phyloP scores from a whole-genome alignment of 2,888 invertebrate genomes.

The Lissocephala sabroskyi region DNA sequence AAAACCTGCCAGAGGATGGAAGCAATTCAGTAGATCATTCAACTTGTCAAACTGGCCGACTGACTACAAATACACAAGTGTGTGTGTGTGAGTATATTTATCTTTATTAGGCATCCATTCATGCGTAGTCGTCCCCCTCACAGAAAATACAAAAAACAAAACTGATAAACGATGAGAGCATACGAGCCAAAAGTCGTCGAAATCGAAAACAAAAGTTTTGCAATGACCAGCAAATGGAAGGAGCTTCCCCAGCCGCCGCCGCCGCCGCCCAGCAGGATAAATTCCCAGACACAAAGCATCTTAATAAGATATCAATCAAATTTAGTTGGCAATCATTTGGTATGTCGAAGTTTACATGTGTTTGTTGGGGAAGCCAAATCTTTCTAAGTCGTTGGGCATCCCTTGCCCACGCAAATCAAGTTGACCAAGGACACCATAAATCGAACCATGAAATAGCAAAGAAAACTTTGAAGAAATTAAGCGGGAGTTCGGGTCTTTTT shows the following conservation, averaged over 20 bases:
- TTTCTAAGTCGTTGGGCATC: too few species aligned
- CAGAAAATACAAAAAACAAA: too few species aligned
- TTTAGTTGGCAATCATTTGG: conserved; percentile 49
- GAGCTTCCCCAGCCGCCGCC: too few species aligned
- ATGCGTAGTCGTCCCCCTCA: conserved; percentile 49
- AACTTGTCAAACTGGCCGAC: too few species aligned
- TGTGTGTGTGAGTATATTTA: conserved; percentile 38
- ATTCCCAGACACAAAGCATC: conserved; percentile 35
- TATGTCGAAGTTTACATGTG: not conserved
- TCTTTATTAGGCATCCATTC: conserved; percentile 61
- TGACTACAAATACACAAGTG: not conserved
- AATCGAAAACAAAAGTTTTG: conserved; percentile 45
- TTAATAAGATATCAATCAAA: conserved; percentile 65
- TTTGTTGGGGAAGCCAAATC: too few species aligned
- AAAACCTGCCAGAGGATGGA: too few species aligned
- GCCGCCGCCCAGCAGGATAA: conserved; percentile 17
- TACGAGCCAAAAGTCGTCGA: conserved; percentile 10
- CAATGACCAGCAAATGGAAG: conserved; percentile 46
- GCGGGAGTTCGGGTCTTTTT: too few species aligned
- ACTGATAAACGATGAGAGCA: conserved; percentile 1
- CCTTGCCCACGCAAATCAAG: too few species aligned
- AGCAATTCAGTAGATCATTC: too few species aligned
- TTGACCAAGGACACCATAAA: too few species aligned
- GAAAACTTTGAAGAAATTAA: too few species aligned
- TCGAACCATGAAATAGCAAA: too few species aligned